Percentiles rank a stretch among this genome's conserved stretches.
phyloP scores from a whole-genome alignment of 1,140 invertebrate species.

The Eurosta solidaginis region DNA sequence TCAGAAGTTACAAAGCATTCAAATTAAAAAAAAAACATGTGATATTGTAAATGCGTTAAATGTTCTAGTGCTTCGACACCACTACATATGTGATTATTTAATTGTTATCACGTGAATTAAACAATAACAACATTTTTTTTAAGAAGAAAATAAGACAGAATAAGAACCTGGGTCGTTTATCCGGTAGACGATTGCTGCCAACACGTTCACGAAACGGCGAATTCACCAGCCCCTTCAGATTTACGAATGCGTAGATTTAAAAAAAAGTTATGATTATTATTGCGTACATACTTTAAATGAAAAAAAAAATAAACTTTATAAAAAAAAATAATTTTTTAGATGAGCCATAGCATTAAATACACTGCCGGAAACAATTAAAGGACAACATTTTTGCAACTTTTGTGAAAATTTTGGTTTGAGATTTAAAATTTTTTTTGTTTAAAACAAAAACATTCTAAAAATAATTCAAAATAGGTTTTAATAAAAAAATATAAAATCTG shows the following conservation, averaged over 20 bases:
- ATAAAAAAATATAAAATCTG: no score
- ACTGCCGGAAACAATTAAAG: no score
- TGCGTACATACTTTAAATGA: conserved; percentile 2
- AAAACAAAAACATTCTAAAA: no score
- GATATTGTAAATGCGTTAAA: conserved; percentile 13
- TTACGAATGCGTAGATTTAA: conserved; percentile 43
- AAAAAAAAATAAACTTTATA: no score
- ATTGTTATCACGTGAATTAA: not conserved
- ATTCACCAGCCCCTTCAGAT: conserved; percentile 67
- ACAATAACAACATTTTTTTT: conserved; percentile 4
- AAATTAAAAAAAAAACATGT: not conserved
- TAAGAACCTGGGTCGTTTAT: conserved; percentile 78
- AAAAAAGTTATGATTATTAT: conserved; percentile 40
- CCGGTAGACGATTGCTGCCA: conserved; percentile 81
- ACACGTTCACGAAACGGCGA: conserved; percentile 85
- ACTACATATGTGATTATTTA: not conserved
- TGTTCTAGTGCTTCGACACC: not conserved
- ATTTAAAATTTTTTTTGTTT: no score
- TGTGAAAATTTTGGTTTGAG: no score
- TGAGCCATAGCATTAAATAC: no score
- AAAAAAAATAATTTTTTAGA: no score
- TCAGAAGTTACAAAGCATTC: not conserved
- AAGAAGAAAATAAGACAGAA: conserved; percentile 31
- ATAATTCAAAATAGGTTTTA: no score
- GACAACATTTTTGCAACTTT: no score